These are phyloP conservation scores for Odocoileus virginianus DNA, from an alignment of 2,113 vertebrate genomes.

Conservation along the genomic window DNA sequence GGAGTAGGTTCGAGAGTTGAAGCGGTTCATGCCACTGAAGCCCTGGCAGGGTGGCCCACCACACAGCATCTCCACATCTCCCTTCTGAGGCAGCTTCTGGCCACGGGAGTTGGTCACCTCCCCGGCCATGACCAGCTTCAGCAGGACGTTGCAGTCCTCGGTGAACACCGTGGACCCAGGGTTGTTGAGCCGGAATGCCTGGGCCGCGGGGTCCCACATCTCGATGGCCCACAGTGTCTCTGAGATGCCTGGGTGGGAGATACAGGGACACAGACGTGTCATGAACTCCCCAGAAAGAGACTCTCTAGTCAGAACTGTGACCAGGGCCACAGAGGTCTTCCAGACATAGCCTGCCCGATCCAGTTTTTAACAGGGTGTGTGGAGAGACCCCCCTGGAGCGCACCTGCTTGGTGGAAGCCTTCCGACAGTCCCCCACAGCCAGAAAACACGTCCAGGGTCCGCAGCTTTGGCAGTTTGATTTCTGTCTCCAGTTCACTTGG, in stretches of 20 bases:
- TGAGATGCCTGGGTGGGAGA: conserved; percentile 75
- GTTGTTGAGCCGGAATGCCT: conserved; percentile 96
- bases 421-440: conserved; percentile 96
- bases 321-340: not conserved
- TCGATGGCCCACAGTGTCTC: conserved; percentile 96
- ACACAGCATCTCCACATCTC: conserved; percentile 96
- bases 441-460: conserved; percentile 94
- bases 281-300: not conserved
- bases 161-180: conserved; percentile 94
- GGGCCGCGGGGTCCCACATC: conserved; percentile 98
- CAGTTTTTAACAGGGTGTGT: not conserved
- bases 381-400: not conserved
- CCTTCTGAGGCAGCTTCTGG: conserved; percentile 95
- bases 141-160: conserved; percentile 93
- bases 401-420: conserved; percentile 97
- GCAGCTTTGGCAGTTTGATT: conserved; percentile 83
- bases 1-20: conserved; percentile 97
- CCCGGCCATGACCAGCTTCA: conserved; percentile 96
- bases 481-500: conserved; percentile 75
- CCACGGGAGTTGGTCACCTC: conserved; percentile 90
- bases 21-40: conserved; percentile 99
- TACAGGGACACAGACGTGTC: not conserved
- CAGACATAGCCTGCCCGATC: not conserved
- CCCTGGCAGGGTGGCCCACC: conserved; percentile 97
- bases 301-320: not conserved